Evolutionary conservation across 1,140 invertebrate species (phyloP).

Genomic region (Dryas iulia): DNA sequence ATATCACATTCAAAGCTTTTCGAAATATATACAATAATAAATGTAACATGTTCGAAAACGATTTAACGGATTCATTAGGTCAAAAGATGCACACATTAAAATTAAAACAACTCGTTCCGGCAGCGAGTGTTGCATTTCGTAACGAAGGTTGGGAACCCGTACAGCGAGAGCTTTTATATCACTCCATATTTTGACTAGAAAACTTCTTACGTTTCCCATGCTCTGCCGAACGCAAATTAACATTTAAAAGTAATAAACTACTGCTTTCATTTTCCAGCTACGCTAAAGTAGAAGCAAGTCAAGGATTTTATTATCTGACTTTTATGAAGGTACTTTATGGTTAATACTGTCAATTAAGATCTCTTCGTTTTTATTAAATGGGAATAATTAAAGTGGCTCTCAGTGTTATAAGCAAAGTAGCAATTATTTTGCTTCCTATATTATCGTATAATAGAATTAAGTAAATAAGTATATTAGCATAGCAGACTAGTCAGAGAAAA

Average conservation of each 20-base stretch:
- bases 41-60: constrained; percentile 12
- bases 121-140: constrained; percentile 14
- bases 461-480: background rate
- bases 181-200: constrained; percentile 11
- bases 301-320: constrained; percentile 33
- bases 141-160: constrained; percentile 10
- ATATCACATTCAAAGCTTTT: constrained; percentile 10
- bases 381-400: constrained; percentile 30
- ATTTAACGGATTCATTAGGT: constrained; percentile 21
- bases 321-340: constrained; percentile 35
- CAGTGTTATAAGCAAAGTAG: constrained; percentile 20
- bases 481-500: too few relatives aligned
- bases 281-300: constrained; percentile 29
- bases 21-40: constrained; percentile 18
- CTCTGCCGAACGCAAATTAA: constrained; percentile 26
- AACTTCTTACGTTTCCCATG: constrained; percentile 9
- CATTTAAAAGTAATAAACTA: constrained; percentile 36
- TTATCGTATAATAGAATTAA: background rate
- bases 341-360: constrained; percentile 33
- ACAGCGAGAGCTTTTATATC: constrained; percentile 18
- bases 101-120: constrained; percentile 22
- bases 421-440: constrained; percentile 5
- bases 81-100: constrained; percentile 31
- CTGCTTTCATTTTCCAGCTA: constrained; percentile 28
- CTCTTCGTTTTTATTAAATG: constrained; percentile 29